A percentile compares a stretch with the other conserved stretches of the same genome.
Evolutionary conservation across 2,888 invertebrate genomes (phyloP).

Genomic region (Cheilosia vulpina): DNA sequence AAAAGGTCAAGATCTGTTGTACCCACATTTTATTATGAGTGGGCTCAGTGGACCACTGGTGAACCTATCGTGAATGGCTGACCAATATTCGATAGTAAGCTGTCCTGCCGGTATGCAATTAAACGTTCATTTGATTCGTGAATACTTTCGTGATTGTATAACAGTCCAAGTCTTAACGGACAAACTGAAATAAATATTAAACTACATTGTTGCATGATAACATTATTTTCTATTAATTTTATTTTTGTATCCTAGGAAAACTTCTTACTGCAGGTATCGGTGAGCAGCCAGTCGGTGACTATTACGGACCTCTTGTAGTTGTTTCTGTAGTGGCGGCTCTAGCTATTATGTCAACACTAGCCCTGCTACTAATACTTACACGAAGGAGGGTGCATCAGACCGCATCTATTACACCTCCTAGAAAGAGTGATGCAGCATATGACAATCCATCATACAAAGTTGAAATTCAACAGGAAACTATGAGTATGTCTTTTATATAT

Average conservation of each 20-base stretch:
- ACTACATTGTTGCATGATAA: neutral
- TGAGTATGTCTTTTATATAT: slow-evolving; percentile 90
- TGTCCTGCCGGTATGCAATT: no score
- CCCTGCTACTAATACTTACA: slow-evolving; percentile 91
- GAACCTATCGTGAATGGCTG: no score
- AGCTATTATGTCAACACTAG: slow-evolving; percentile 91
- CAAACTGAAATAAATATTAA: neutral
- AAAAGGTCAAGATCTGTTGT: no score
- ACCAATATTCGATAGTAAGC: neutral
- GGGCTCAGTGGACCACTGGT: no score
- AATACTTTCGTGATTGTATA: no score
- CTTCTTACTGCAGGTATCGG: slow-evolving; percentile 83
- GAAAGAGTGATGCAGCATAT: slow-evolving; percentile 94
- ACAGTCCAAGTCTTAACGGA: no score
- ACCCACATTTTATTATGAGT: no score
- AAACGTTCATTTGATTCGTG: no score
- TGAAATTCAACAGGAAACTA: slow-evolving; percentile 95
- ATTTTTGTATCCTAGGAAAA: slow-evolving; percentile 83
- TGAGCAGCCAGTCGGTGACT: slow-evolving; percentile 86
- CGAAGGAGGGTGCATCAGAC: slow-evolving; percentile 89
- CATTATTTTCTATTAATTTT: slow-evolving; percentile 31
- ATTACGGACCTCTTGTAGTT: slow-evolving; percentile 94
- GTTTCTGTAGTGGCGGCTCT: slow-evolving; percentile 94
- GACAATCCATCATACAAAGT: slow-evolving; percentile 97
- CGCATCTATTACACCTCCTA: slow-evolving; percentile 91